Evolutionary conservation across 2,888 invertebrate genomes (phyloP).

Genomic region (Thereva nobilitata): DNA sequence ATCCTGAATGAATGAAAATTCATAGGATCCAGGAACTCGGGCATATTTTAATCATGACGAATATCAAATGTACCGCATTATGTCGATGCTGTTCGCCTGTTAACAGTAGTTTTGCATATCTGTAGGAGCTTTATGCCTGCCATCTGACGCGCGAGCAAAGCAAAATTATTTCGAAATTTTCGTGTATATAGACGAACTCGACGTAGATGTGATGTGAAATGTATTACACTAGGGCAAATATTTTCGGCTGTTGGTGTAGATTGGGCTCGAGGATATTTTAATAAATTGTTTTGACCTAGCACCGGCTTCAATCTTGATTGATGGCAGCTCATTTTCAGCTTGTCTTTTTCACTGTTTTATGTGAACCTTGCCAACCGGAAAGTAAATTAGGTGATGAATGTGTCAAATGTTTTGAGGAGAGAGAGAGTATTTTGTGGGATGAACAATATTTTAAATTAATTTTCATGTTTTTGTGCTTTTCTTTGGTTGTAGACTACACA

Average conservation of each 20-base stretch:
- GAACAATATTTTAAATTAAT: too few species aligned
- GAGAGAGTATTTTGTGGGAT: too few species aligned
- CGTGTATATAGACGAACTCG: too few species aligned
- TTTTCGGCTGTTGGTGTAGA: too few species aligned
- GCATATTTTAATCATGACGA: conserved; percentile 33
- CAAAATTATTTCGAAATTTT: too few species aligned
- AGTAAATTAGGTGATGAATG: neutral
- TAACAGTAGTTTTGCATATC: neutral
- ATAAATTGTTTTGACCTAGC: conserved; percentile 27
- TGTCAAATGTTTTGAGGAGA: too few species aligned
- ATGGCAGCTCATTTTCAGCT: conserved; percentile 23
- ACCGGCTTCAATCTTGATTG: conserved; percentile 31
- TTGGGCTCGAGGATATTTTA: conserved; percentile 2
- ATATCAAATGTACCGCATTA: conserved; percentile 12
- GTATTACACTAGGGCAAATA: too few species aligned
- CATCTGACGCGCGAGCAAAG: neutral
- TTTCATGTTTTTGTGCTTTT: too few species aligned
- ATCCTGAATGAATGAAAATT: conserved; percentile 26
- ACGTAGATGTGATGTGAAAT: too few species aligned
- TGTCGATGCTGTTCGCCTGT: neutral
- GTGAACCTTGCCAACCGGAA: neutral
- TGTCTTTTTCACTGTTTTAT: conserved; percentile 20
- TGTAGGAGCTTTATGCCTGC: neutral
- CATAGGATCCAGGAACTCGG: conserved; percentile 7
- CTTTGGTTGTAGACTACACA: too few species aligned